Base-by-base conservation (phyloP, 2,888 invertebrate species). In the Drosophila pseudotakahashii region DNA sequence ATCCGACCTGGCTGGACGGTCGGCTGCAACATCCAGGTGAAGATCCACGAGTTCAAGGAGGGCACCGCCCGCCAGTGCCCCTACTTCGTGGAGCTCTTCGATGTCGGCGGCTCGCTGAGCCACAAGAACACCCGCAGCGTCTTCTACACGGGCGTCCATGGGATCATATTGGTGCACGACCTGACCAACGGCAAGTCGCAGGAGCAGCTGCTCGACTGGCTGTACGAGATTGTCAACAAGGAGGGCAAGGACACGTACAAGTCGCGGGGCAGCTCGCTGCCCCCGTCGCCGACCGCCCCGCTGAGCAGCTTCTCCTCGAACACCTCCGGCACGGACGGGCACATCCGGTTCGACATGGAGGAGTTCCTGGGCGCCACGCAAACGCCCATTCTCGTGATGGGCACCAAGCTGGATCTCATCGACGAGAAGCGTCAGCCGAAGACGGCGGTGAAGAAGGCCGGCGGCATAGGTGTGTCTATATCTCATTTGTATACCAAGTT, bases 101-200 rank as follows among this genome's bases (percentile, higher is more conserved):
- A 99, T 91, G 95, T 99, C 58, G 99, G 99, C 6, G 99, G 99
- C 1, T 98, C 98, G 75, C 95, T 96, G 75, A 97, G 95, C 84
- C 99, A 99, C 91, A 94, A 96, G 89, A 98, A 97, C 91, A 96
- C 98, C n/a, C 94, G 99, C 88, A 94, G 96, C 72, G 97, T 99
- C 2, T 99, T 99, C 92, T 99, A 99, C 92, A 96, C 97, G 89
- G 96, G 97, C 34, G 96, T 97, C 64, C 97, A 99, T 93, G 99
- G 99, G 94, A 96, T 99, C 37, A 97, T 99, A 81, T 93, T 99
- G 71, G 98, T 99, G 2, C 99, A 99, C 91, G 99, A 99, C 93
- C 93, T 99, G 87, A 98, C 98, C 6, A 99, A 99, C 92, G 94
- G 97, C 76, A 99, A 99, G 92, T 98, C 98, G 59, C 98, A 99